phyloP scores from a whole-genome alignment of 2,797 vertebrate genomes.

The Sebastes steindachneri region DNA sequence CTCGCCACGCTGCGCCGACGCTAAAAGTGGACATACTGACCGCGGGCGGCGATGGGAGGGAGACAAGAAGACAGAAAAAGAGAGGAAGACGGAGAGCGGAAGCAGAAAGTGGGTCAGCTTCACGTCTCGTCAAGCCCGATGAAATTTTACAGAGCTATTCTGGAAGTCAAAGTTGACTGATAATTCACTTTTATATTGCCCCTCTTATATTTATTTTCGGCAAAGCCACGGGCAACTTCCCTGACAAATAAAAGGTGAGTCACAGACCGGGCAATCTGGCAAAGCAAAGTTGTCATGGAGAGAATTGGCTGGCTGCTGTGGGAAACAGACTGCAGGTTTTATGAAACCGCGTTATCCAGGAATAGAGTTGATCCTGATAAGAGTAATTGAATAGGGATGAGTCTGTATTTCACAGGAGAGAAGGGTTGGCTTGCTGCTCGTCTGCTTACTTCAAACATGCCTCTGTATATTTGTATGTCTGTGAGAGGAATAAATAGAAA shows the following conservation, averaged over 20 bases:
- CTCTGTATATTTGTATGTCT: conserved; percentile 24
- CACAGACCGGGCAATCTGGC: conserved; percentile 41
- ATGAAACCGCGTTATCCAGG: conserved; percentile 41
- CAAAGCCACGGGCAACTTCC: conserved; percentile 44
- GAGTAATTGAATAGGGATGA: conserved; percentile 41
- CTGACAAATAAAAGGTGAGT: conserved; percentile 63
- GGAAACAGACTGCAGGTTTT: conserved; percentile 40
- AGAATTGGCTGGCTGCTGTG: conserved; percentile 15
- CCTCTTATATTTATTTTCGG: conserved; percentile 48
- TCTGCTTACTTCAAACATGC: conserved; percentile 37
- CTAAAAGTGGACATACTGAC: conserved; percentile 66
- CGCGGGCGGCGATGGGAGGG: conserved; percentile 41
- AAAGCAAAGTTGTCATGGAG: conserved; percentile 40
- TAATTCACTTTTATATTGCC: conserved; percentile 48
- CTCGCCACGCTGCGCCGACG: conserved; percentile 13
- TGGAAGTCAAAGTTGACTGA: conserved; percentile 61
- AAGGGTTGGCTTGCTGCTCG: conserved; percentile 2
- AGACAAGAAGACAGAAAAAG: conserved; percentile 51
- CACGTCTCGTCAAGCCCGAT: conserved; percentile 61
- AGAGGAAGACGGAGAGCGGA: conserved; percentile 27
- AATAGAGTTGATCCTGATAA: conserved; percentile 58
- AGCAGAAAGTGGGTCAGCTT: conserved; percentile 70
- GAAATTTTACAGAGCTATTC: conserved; percentile 53
- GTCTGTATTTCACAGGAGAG: conserved; percentile 34
- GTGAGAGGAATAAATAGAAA: conserved; percentile 16